phyloP scores from a whole-genome alignment of 2,113 vertebrate species.

The Peromyscus maniculatus region DNA sequence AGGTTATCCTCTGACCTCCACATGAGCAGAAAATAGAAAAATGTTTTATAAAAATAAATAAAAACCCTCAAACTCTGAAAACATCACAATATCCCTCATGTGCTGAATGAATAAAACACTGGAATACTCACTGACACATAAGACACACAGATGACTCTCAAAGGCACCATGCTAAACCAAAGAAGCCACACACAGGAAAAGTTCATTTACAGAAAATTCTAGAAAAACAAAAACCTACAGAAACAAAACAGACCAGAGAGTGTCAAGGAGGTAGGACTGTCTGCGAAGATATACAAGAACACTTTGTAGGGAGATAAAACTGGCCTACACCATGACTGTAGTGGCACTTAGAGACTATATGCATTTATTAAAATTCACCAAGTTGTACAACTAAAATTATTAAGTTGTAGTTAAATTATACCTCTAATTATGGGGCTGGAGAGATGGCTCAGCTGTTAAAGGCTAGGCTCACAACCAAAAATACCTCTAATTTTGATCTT shows the following conservation, averaged over 20 bases:
- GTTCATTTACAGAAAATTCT: neutral
- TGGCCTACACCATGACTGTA: neutral
- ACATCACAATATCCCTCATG: neutral
- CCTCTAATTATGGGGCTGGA: neutral
- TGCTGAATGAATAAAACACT: neutral
- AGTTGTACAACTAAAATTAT: neutral
- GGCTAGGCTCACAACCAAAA: too few relatives aligned
- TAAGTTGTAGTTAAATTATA: neutral
- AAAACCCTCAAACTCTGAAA: neutral
- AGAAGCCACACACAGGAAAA: neutral
- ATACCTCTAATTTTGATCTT: neutral
- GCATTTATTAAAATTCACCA: conserved; percentile 2
- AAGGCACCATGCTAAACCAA: neutral
- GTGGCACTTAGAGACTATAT: neutral
- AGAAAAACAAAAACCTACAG: neutral
- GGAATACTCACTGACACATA: neutral
- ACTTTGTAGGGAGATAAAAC: neutral
- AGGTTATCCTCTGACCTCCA: neutral
- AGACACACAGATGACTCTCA: neutral
- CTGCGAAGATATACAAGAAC: neutral
- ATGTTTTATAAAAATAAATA: neutral
- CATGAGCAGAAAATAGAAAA: neutral
- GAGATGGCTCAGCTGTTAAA: too few relatives aligned
- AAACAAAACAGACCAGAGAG: neutral
- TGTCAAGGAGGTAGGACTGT: neutral